Percentiles rank a stretch among this genome's conserved stretches.
Evolutionary conservation across 2,888 invertebrate genomes (phyloP).

Genomic region (Lucinisca nassula): DNA sequence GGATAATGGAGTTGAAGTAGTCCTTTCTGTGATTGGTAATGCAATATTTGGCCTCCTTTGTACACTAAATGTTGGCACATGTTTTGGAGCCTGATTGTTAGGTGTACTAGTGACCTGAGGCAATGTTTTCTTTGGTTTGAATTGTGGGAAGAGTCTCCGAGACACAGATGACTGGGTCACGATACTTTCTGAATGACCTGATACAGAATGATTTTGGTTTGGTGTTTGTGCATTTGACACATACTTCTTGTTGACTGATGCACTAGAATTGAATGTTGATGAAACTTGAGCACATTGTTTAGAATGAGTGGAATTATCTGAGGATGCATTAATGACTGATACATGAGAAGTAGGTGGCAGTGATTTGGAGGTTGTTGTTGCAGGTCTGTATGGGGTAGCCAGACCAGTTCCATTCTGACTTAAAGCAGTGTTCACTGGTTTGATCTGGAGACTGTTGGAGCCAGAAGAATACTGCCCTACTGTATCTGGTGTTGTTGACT

Average conservation of each 20-base stretch:
- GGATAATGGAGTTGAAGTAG: neutral
- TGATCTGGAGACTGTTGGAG: no score
- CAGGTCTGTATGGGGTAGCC: no score
- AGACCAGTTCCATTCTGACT: no score
- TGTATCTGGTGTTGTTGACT: neutral
- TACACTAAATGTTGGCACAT: slow-evolving; percentile 33
- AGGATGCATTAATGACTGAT: no score
- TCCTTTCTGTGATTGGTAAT: neutral
- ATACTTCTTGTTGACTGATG: no score
- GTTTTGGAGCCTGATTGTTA: neutral
- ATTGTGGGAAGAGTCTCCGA: slow-evolving; percentile 55
- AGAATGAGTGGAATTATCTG: no score
- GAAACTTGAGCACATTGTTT: no score
- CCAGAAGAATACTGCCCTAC: no score
- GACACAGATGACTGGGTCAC: neutral
- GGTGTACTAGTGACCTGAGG: neutral
- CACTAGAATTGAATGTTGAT: no score
- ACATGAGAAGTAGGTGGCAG: no score
- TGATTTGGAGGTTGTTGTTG: no score
- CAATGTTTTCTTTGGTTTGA: slow-evolving; percentile 36
- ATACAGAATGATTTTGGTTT: neutral
- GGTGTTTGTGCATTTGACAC: neutral
- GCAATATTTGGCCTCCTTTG: neutral
- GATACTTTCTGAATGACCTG: neutral
- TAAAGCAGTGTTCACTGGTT: no score